A percentile compares a stretch with the other conserved stretches of the same genome.
phyloP scores from a whole-genome alignment of 2,797 vertebrate species.

The Echeneis naucrates region DNA sequence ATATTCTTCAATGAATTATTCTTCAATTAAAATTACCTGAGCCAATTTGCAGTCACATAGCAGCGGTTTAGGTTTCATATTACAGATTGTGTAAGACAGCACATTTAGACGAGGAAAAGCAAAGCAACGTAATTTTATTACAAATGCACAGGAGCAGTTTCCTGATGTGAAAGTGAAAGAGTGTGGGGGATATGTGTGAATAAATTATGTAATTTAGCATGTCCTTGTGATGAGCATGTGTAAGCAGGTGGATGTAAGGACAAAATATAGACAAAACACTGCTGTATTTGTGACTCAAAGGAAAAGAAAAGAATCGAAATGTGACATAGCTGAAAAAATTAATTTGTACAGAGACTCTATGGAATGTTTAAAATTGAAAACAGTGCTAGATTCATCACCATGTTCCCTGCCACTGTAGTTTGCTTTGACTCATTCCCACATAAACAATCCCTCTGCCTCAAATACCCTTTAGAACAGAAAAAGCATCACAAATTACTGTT shows the following conservation, averaged over 20 bases:
- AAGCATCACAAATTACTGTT: neutral
- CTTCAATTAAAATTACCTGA: neutral
- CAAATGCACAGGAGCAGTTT: neutral
- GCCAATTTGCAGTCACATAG: neutral
- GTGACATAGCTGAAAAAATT: no score
- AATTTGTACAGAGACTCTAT: neutral
- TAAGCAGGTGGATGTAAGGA: neutral
- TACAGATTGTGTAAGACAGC: neutral
- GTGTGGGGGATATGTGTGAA: neutral
- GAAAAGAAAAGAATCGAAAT: neutral
- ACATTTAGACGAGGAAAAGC: neutral
- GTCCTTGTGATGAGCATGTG: neutral
- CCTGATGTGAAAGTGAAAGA: neutral
- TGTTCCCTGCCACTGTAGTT: neutral
- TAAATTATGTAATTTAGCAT: neutral
- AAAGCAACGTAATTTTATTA: neutral
- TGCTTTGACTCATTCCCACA: neutral
- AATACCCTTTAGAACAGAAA: neutral
- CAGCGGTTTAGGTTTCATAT: neutral
- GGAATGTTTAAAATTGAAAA: neutral
- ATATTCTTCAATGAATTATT: conserved; percentile 1
- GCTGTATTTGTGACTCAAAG: no score
- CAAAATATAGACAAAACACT: neutral
- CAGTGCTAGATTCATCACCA: neutral
- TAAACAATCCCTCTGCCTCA: neutral